Conservation (phyloP, 2,113 vertebrate genomes). For the Coptodon bakossiorum region DNA sequence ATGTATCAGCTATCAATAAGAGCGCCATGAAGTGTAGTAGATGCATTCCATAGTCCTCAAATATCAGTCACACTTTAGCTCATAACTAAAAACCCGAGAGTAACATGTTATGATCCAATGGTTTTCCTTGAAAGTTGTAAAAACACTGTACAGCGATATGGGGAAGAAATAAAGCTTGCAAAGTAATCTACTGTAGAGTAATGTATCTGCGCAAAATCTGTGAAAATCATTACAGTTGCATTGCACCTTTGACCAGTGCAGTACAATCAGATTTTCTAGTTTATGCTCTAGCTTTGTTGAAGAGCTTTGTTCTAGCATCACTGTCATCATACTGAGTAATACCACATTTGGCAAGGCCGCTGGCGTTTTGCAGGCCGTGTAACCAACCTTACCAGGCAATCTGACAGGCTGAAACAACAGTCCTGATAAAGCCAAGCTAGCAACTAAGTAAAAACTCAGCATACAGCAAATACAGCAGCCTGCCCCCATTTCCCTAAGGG, state of each 20-base stretch:
- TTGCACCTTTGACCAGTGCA: not conserved
- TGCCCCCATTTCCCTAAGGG: slow-evolving; percentile 64
- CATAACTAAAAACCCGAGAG: not conserved
- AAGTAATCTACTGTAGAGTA: not conserved
- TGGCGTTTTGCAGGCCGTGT: not conserved
- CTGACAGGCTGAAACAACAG: slow-evolving; percentile 43
- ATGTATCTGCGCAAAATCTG: not conserved
- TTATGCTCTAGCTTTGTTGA: not conserved
- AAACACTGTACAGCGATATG: not conserved
- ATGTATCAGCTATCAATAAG: not conserved
- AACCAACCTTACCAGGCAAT: slow-evolving; percentile 34
- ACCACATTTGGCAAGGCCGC: slow-evolving; percentile 2
- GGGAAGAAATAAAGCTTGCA: not conserved
- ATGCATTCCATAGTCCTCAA: not conserved
- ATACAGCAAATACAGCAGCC: slow-evolving; percentile 67
- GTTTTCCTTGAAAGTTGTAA: not conserved
- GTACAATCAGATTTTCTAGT: not conserved
- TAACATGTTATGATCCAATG: not conserved
- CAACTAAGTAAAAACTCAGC: slow-evolving; percentile 55
- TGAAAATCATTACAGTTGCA: not conserved
- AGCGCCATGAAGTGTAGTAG: not conserved
- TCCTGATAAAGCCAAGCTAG: slow-evolving; percentile 49
- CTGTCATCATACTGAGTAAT: slow-evolving; percentile 42
- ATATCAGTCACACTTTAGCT: not conserved
- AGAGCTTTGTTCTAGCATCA: not conserved